Percentiles rank a stretch among this genome's conserved stretches.
Conservation (phyloP, 1,140 invertebrate species). For the Eurosta solidaginis region DNA sequence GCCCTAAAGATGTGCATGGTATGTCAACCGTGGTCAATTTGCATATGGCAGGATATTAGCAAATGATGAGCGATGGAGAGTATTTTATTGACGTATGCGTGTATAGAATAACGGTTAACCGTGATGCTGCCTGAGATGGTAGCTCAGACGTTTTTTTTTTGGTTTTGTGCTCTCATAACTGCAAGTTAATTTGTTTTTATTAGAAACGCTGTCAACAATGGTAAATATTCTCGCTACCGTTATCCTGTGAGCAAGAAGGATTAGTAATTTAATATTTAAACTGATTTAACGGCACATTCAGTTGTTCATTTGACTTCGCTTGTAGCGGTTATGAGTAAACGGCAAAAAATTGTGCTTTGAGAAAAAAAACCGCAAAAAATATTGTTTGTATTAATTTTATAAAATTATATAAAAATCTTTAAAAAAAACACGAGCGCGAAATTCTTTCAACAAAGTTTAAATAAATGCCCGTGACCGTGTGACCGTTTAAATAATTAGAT, state of each 20-base stretch:
- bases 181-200: neutral
- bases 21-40: too few relatives aligned
- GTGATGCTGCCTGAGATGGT: neutral
- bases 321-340: constrained; percentile 46
- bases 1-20: constrained; percentile 30
- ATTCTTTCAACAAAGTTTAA: too few relatives aligned
- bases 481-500: too few relatives aligned
- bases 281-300: constrained; percentile 57
- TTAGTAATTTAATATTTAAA: constrained; percentile 38
- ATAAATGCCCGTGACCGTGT: too few relatives aligned
- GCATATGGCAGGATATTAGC: neutral
- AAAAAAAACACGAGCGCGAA: too few relatives aligned
- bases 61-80: constrained; percentile 10
- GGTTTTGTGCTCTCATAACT: neutral
- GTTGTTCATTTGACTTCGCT: constrained; percentile 57
- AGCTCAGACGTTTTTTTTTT: neutral
- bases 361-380: too few relatives aligned
- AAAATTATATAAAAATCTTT: too few relatives aligned
- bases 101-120: neutral
- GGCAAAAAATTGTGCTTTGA: neutral
- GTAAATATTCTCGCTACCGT: neutral
- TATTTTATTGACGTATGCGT: neutral
- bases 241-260: constrained; percentile 30
- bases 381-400: too few relatives aligned
- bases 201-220: neutral